A percentile compares a stretch with the other conserved stretches of the same genome.
phyloP scores from a whole-genome alignment of 2,113 vertebrate genomes.

The Marmota flaviventris region DNA sequence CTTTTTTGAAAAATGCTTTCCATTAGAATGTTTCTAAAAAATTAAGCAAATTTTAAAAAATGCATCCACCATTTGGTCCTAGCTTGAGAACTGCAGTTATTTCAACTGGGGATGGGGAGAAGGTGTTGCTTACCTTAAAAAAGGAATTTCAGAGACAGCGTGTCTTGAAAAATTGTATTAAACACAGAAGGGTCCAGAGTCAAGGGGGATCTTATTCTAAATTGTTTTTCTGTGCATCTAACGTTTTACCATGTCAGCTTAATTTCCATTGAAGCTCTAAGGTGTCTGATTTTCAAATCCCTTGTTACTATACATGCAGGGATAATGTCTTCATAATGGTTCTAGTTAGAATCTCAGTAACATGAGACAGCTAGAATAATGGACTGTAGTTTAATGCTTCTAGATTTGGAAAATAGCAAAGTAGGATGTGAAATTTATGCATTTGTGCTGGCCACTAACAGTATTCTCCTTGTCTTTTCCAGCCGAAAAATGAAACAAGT shows the following conservation, averaged over 20 bases:
- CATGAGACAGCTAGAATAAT: background rate
- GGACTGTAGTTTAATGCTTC: background rate
- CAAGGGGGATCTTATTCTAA: background rate
- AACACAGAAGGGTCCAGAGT: background rate
- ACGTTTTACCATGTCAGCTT: background rate
- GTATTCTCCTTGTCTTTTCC: slow-evolving; percentile 66
- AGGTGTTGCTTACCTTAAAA: background rate
- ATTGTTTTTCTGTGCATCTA: background rate
- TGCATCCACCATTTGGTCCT: background rate
- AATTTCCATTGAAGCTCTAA: slow-evolving; percentile 24
- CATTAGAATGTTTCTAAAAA: background rate
- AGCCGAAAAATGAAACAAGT: slow-evolving; percentile 65
- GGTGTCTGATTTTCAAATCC: background rate
- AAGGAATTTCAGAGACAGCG: background rate
- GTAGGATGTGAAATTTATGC: background rate
- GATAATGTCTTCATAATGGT: background rate
- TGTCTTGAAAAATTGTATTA: background rate
- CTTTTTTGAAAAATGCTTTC: background rate
- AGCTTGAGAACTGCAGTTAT: background rate
- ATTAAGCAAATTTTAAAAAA: background rate
- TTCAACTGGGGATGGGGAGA: background rate
- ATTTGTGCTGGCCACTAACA: background rate
- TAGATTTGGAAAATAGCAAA: background rate
- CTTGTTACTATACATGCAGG: background rate
- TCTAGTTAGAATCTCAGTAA: background rate